Percentiles rank a stretch among this genome's conserved stretches.
These are phyloP conservation scores for Tachina lurida DNA, from an alignment of 2,888 invertebrate genomes.

Conservation along the genomic window DNA sequence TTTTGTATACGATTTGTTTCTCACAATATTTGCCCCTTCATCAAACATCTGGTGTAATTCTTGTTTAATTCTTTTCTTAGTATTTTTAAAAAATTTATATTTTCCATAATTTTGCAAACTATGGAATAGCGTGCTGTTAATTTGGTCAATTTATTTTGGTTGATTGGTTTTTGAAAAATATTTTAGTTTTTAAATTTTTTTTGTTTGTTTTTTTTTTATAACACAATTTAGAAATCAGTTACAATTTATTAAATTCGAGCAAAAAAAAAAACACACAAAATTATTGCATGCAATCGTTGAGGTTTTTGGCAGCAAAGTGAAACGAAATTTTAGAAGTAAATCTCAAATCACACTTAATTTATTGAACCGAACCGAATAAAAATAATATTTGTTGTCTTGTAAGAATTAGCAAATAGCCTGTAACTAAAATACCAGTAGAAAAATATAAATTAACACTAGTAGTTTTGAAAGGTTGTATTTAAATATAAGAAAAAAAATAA, in stretches of 20 bases:
- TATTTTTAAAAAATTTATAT: conserved; percentile 32
- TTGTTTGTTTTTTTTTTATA: background rate
- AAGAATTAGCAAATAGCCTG: conserved; percentile 43
- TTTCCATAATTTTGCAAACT: background rate
- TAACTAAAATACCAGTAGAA: background rate
- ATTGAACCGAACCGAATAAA: conserved; percentile 41
- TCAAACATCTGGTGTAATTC: background rate
- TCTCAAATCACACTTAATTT: conserved; percentile 43
- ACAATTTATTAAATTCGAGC: conserved; percentile 44
- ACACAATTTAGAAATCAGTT: conserved; percentile 65
- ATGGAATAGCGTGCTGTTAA: conserved; percentile 48
- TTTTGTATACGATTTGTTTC: too few species aligned
- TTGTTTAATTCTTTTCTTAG: background rate
- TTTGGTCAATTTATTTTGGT: conserved; percentile 54
- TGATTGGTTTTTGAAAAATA: conserved; percentile 52
- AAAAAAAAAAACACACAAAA: conserved; percentile 28
- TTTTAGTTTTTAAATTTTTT: conserved; percentile 17
- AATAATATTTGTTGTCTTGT: conserved; percentile 39
- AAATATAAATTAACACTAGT: conserved; percentile 2
- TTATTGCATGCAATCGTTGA: conserved; percentile 65
- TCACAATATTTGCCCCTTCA: background rate
- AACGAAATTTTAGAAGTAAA: conserved; percentile 21
- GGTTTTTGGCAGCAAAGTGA: conserved; percentile 13
- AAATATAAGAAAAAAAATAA: conserved; percentile 1
- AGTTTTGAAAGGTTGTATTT: conserved; percentile 22